phyloP scores from a whole-genome alignment of 2,113 vertebrate genomes.

The Laticauda laticaudata region DNA sequence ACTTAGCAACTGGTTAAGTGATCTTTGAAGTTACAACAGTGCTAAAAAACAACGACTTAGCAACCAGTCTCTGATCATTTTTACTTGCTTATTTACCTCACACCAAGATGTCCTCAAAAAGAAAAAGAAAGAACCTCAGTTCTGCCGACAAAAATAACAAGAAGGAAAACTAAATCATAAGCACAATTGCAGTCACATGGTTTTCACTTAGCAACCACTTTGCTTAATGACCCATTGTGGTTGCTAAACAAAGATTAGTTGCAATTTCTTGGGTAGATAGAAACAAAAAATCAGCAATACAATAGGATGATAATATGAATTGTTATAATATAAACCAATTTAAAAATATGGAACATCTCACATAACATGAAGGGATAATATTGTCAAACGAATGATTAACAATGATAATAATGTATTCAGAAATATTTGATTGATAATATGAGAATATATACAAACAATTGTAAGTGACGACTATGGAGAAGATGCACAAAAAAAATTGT shows the following conservation, averaged over 20 bases:
- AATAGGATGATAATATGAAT: background rate
- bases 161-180: background rate
- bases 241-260: background rate
- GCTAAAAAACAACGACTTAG: background rate
- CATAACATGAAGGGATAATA: too few relatives aligned
- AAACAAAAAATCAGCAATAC: conserved; percentile 14
- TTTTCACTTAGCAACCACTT: background rate
- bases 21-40: background rate
- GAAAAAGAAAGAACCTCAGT: background rate
- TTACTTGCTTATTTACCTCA: background rate
- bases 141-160: background rate
- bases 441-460: too few relatives aligned
- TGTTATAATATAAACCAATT: too few relatives aligned
- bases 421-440: too few relatives aligned
- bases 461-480: too few relatives aligned
- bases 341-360: too few relatives aligned
- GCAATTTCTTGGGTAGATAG: background rate
- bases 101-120: background rate
- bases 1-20: background rate
- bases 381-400: too few relatives aligned
- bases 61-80: background rate
- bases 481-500: too few relatives aligned
- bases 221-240: background rate
- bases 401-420: too few relatives aligned
- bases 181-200: background rate